phyloP scores from a whole-genome alignment of 2,113 vertebrate genomes.

The Recurvirostra avosetta region DNA sequence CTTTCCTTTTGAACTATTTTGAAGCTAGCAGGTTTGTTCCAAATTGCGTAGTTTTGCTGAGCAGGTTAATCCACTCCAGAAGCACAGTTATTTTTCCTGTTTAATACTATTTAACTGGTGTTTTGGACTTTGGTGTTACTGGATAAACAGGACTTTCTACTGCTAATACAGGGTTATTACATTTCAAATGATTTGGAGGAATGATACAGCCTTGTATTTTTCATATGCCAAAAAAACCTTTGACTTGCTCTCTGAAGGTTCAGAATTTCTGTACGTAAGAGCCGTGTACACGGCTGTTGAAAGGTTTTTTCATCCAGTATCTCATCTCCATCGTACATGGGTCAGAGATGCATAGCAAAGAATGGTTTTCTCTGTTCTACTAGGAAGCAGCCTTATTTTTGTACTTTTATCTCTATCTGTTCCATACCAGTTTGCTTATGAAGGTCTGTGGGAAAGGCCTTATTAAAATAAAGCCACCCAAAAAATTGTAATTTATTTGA shows the following conservation, averaged over 20 bases:
- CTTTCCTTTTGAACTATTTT: neutral
- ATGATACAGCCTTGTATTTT: neutral
- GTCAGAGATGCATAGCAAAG: neutral
- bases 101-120: neutral
- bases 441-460: neutral
- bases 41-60: neutral
- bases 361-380: neutral
- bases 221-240: neutral
- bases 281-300: rapidly evolving
- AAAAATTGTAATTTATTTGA: neutral
- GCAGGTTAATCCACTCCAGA: neutral
- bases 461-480: neutral
- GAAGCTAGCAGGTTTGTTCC: neutral
- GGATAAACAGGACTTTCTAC: neutral
- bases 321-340: neutral
- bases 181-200: neutral
- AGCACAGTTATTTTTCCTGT: neutral
- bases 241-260: neutral
- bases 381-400: neutral
- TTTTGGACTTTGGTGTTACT: neutral
- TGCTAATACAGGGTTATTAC: neutral
- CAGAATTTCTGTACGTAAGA: neutral
- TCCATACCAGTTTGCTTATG: neutral
- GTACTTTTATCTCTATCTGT: neutral
- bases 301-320: neutral